Conservation (phyloP, 2,888 invertebrate species). For the Actias luna region DNA sequence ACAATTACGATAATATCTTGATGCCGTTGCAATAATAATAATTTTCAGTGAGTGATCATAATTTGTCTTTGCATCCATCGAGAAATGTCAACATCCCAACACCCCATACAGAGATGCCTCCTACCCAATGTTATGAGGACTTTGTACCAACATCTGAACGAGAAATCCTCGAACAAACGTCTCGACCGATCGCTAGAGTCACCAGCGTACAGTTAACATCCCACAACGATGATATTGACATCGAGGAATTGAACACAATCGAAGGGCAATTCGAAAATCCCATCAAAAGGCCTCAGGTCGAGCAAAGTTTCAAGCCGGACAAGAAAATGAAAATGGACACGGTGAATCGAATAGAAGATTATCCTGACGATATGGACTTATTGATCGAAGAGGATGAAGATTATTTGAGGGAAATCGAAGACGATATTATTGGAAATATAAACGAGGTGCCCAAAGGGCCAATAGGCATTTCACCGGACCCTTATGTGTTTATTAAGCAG, state of each 20-base stretch:
- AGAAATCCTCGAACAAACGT: too few species aligned
- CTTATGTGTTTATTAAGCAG: slow-evolving; percentile 73
- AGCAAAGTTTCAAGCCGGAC: slow-evolving; percentile 43
- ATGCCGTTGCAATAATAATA: too few species aligned
- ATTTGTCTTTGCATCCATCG: slow-evolving; percentile 38
- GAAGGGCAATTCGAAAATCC: slow-evolving; percentile 54
- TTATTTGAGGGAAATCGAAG: slow-evolving; percentile 59
- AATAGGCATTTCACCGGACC: slow-evolving; percentile 46
- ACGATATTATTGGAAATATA: slow-evolving; percentile 43
- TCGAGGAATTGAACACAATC: slow-evolving; percentile 60
- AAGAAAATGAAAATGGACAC: slow-evolving; percentile 54
- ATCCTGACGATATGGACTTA: slow-evolving; percentile 56
- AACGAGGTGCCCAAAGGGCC: slow-evolving; percentile 26
- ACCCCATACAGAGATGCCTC: slow-evolving; percentile 48
- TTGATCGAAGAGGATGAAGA: slow-evolving; percentile 62
- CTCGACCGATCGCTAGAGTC: slow-evolving; percentile 44
- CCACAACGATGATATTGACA: slow-evolving; percentile 53
- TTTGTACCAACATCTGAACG: slow-evolving; percentile 31
- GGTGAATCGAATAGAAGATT: slow-evolving; percentile 45
- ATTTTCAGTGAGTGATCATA: slow-evolving; percentile 44
- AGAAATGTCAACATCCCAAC: slow-evolving; percentile 49
- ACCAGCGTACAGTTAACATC: slow-evolving; percentile 41
- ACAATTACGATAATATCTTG: too few species aligned
- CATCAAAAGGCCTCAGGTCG: slow-evolving; percentile 43
- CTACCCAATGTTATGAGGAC: slow-evolving; percentile 21